Percentiles rank a stretch among this genome's conserved stretches.
Conservation (phyloP, 2,888 invertebrate genomes). For the Bombyx huttoni region DNA sequence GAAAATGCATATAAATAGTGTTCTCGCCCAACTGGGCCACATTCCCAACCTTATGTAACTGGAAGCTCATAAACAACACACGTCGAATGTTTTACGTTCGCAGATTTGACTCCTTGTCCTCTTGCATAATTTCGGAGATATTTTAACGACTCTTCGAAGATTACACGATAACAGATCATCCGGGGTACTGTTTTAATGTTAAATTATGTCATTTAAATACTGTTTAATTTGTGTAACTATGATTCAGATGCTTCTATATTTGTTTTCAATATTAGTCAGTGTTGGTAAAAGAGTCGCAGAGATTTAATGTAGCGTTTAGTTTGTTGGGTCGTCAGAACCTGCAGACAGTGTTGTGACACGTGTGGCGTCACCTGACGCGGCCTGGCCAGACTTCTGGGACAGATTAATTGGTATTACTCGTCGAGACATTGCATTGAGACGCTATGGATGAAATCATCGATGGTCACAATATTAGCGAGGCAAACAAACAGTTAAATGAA, state of each 20-base stretch:
- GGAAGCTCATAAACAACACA: constrained; percentile 53
- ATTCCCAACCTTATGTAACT: constrained; percentile 48
- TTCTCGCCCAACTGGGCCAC: constrained; percentile 34
- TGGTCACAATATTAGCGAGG: constrained; percentile 30
- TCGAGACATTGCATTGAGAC: constrained; percentile 21
- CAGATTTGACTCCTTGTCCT: constrained; percentile 1
- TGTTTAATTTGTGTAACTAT: too few species aligned
- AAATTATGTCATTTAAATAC: too few species aligned
- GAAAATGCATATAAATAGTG: constrained; percentile 60
- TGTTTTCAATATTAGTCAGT: constrained; percentile 1
- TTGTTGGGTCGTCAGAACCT: background rate
- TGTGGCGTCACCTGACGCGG: constrained; percentile 27
- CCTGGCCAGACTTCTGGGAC: constrained; percentile 25
- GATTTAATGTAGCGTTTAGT: background rate
- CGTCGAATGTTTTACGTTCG: constrained; percentile 7
- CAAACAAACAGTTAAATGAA: constrained; percentile 5
- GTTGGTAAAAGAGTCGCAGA: background rate
- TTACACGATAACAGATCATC: too few species aligned
- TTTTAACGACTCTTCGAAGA: background rate
- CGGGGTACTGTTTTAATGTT: too few species aligned
- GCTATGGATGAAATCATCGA: constrained; percentile 28
- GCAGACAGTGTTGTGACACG: constrained; percentile 19
- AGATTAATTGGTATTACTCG: constrained; percentile 33
- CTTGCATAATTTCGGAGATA: background rate
- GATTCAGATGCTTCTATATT: background rate